These are phyloP conservation scores for Steinernema feltiae DNA, from an alignment of 1,140 invertebrate species.

Conservation along the genomic window DNA sequence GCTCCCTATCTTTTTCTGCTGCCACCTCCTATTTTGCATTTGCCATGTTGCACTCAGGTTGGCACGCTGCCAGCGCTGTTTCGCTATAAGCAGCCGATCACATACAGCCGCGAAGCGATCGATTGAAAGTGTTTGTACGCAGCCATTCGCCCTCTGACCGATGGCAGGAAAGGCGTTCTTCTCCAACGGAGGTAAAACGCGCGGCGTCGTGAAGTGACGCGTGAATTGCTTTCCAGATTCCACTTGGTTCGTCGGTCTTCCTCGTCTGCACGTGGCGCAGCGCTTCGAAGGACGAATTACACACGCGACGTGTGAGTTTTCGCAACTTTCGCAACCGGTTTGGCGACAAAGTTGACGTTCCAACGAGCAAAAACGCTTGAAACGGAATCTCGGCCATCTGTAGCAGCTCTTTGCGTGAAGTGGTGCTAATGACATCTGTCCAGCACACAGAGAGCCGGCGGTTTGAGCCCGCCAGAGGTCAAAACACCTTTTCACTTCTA, in stretches of 20 bases:
- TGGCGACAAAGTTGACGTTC: no score
- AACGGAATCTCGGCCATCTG: background rate
- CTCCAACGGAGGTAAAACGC: background rate
- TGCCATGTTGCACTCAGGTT: background rate
- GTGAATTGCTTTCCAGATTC: background rate
- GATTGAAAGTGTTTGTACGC: background rate
- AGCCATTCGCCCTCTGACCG: background rate
- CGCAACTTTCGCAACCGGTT: background rate
- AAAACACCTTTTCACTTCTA: background rate
- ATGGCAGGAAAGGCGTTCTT: conserved; percentile 1
- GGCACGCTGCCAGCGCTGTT: background rate
- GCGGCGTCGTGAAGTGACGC: background rate
- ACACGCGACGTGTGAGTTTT: background rate
- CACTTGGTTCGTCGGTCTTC: background rate
- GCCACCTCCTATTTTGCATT: background rate
- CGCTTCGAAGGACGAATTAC: background rate
- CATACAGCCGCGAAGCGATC: no score
- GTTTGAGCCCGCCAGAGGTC: conserved; percentile 43
- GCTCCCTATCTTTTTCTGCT: background rate
- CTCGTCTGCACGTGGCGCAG: background rate
- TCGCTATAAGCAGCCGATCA: background rate
- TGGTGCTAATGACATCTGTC: background rate
- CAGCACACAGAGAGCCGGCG: conserved; percentile 33
- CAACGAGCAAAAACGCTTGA: background rate
- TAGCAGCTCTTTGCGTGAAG: no score